Evolutionary conservation across 2,888 invertebrate genomes (phyloP), one percentile per base, ranked within the genome.

Genomic region (Sesamia inferens): DNA sequence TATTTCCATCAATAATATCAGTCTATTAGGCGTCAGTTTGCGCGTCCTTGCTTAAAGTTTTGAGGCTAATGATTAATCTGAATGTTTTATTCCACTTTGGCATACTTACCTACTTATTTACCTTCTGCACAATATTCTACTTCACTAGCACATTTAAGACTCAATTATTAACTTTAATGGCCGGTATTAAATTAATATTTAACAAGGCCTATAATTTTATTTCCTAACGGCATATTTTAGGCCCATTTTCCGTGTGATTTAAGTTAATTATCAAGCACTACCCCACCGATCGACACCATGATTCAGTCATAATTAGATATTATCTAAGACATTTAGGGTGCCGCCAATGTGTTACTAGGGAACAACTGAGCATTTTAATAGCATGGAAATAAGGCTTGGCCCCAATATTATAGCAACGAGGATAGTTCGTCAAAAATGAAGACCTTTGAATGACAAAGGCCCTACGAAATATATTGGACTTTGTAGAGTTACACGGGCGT

Each of bases 401-500:
- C 71, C 64, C 68, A 61, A 74, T 63, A 69, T 59, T 51, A 54
- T 59, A 63, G 72, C 64, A 69, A 79, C 63, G 31, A 79, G 69
- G 69, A 65, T 67, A 71, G 74, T 78, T 66, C 62, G 79, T 80
- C 87, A 88, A 87, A 89, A 88, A 87, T 86, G 78, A 79, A 76
- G 69, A 85, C 84, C 73, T 85, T 86, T 88, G 89, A 91, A 90
- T 90, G 90, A 91, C 83, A 85, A 87, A 91, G 85, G 79, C 72
- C 58, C 66, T 61, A 75, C 65, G 65, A 87, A 91, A 90, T 89
- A 93, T 92, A 92, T 93, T 91, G 90, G 89, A 92, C 88, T 89
- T 90, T 87, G 89, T 90, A 87, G 88, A 89, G 91, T 92, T 92
- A 92, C 89, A 92, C 90, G 90, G 90, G 92, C 91, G 88, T 90